Evolutionary conservation across 2,797 vertebrate genomes (phyloP).

Genomic region (Anniella stebbinsi): DNA sequence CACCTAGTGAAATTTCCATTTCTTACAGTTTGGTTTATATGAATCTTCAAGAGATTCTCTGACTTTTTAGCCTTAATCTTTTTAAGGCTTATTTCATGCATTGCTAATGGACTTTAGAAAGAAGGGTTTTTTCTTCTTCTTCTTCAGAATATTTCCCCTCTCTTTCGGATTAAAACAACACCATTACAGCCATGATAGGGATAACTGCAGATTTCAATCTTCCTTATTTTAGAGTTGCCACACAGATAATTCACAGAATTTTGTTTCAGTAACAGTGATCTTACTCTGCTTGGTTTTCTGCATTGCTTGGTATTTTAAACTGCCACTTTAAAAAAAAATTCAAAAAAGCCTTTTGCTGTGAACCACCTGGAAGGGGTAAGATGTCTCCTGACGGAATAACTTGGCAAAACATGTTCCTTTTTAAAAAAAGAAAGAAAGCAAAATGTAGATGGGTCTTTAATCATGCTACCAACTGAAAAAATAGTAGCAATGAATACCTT

Average conservation of each 20-base stretch:
- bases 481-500: neutral
- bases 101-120: slow-evolving; percentile 41
- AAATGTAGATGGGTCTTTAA: neutral
- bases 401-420: neutral
- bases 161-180: slow-evolving; percentile 11
- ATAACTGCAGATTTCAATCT: neutral
- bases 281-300: neutral
- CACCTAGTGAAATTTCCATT: slow-evolving; percentile 48
- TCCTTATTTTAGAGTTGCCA: neutral
- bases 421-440: neutral
- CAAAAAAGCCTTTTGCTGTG: neutral
- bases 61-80: slow-evolving; percentile 34
- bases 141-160: slow-evolving; percentile 9
- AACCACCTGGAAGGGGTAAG: neutral
- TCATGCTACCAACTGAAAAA: neutral
- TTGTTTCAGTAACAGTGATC: slow-evolving; percentile 3
- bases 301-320: neutral
- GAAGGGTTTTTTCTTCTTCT: neutral
- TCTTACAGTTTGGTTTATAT: slow-evolving; percentile 22
- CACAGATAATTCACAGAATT: neutral
- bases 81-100: slow-evolving; percentile 31
- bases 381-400: neutral
- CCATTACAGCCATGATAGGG: slow-evolving; percentile 1
- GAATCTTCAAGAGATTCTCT: slow-evolving; percentile 31
- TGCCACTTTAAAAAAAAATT: neutral